Conservation (phyloP, 2,113 vertebrate genomes). For the Nibea albiflora region DNA sequence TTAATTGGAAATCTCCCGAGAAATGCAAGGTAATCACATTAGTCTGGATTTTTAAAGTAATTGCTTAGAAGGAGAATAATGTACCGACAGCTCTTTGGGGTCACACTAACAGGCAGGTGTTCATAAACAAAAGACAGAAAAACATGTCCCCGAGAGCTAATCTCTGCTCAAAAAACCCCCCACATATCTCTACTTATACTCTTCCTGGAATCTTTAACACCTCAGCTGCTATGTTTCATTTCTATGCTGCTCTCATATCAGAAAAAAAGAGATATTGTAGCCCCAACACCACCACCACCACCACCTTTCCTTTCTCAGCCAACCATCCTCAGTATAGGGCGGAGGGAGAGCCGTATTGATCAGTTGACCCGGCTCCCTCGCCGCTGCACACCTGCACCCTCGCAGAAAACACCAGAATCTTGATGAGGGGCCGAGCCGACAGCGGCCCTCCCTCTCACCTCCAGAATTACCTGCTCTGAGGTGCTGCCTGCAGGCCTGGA, state of each 20-base stretch:
- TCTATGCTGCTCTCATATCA: constrained; percentile 32
- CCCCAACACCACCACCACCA: background rate
- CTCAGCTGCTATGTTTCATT: constrained; percentile 30
- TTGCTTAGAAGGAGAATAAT: constrained; percentile 56
- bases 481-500: constrained; percentile 35
- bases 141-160: constrained; percentile 37
- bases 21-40: constrained; percentile 69
- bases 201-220: constrained; percentile 17
- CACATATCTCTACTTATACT: constrained; percentile 14
- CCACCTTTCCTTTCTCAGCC: constrained; percentile 15
- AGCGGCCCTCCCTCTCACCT: constrained; percentile 10
- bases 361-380: constrained; percentile 64
- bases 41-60: constrained; percentile 70
- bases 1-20: constrained; percentile 74
- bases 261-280: constrained; percentile 33
- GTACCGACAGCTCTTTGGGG: constrained; percentile 18
- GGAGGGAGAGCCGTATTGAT: constrained; percentile 59
- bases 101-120: constrained; percentile 46
- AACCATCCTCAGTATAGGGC: constrained; percentile 21
- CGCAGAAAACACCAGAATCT: constrained; percentile 68
- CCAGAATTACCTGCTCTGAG: constrained; percentile 41
- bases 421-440: constrained; percentile 54
- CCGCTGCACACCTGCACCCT: constrained; percentile 18
- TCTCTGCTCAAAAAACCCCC: background rate
- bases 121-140: constrained; percentile 52